Conservation (phyloP, 2,888 invertebrate species). For the Caenorhabditis sp. region DNA sequence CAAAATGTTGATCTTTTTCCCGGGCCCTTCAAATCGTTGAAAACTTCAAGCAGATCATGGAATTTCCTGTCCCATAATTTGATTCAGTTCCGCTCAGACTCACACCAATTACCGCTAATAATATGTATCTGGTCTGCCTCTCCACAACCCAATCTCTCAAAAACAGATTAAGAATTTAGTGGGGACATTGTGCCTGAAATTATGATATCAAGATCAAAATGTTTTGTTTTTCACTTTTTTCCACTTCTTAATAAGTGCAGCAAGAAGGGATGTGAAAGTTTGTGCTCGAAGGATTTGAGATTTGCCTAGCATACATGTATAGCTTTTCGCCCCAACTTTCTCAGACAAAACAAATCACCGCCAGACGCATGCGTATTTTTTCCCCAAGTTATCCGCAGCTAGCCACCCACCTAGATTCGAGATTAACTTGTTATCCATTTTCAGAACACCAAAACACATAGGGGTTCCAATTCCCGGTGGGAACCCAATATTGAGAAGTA, state of each 20-base stretch:
- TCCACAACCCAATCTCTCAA: not conserved
- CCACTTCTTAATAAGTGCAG: constrained; percentile 43
- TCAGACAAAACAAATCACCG: constrained; percentile 30
- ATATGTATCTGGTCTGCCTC: constrained; percentile 40
- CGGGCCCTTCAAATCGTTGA: not conserved
- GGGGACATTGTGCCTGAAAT: constrained; percentile 11
- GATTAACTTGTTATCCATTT: constrained; percentile 58
- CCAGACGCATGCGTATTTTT: constrained; percentile 43
- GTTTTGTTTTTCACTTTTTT: constrained; percentile 20
- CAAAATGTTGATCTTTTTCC: not conserved
- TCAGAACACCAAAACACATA: constrained; percentile 51
- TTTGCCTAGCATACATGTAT: constrained; percentile 7
- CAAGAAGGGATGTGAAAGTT: constrained; percentile 17
- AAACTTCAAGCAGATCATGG: constrained; percentile 17
- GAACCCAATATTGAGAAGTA: constrained; percentile 20
- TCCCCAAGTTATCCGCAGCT: constrained; percentile 31
- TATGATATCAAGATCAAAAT: constrained; percentile 43
- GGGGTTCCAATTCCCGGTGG: constrained; percentile 20
- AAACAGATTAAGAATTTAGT: constrained; percentile 13
- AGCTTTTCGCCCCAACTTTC: constrained; percentile 33
- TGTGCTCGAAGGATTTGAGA: constrained; percentile 17
- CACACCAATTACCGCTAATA: constrained; percentile 26
- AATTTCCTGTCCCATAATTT: not conserved
- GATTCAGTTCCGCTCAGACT: constrained; percentile 16
- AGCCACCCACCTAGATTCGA: constrained; percentile 57